Conservation (phyloP, 2,797 vertebrate genomes). For the Salmo trutta region DNA sequence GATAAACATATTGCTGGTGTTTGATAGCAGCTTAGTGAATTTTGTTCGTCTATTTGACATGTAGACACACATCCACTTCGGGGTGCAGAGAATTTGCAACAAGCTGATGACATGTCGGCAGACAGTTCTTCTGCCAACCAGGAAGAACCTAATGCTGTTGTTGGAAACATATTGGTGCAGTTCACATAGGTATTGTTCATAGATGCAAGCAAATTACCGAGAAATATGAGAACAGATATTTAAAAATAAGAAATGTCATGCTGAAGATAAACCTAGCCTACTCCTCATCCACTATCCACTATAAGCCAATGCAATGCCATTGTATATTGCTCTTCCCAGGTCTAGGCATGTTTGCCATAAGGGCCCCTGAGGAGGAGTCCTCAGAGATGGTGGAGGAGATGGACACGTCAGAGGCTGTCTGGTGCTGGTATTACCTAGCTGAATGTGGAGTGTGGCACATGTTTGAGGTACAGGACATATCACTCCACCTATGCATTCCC, state of each 20-base stretch:
- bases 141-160: neutral
- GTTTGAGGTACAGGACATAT: slow-evolving; percentile 85
- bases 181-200: neutral
- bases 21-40: neutral
- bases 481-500: neutral
- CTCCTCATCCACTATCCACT: neutral
- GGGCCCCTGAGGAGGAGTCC: slow-evolving; percentile 74
- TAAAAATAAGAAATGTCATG: neutral
- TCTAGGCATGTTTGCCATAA: slow-evolving; percentile 70
- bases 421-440: slow-evolving; percentile 97
- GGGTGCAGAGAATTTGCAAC: neutral
- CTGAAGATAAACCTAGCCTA: neutral
- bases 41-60: neutral
- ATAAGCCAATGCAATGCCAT: neutral
- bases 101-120: neutral
- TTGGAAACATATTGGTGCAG: neutral
- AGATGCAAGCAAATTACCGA: neutral
- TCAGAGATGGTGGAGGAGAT: slow-evolving; percentile 82
- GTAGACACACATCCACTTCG: neutral
- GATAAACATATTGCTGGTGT: neutral
- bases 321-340: slow-evolving; percentile 40
- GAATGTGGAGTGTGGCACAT: slow-evolving; percentile 98
- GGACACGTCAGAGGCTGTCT: slow-evolving; percentile 93
- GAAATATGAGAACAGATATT: neutral
- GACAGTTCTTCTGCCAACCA: neutral